Evolutionary conservation across 2,888 invertebrate genomes (phyloP).

Genomic region (Hedychridium roseum): DNA sequence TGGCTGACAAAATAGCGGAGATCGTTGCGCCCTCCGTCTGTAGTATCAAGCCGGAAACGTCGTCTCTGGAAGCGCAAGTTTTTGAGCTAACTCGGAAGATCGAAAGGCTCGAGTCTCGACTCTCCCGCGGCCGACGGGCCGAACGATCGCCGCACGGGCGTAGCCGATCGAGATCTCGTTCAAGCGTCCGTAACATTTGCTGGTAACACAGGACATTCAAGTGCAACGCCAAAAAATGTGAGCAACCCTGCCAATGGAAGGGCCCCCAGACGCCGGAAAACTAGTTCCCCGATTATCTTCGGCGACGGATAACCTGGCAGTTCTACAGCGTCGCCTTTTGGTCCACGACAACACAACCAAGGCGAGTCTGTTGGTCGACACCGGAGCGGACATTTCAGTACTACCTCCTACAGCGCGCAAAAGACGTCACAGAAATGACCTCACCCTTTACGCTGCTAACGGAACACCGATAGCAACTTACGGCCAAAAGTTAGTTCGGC

Average conservation of each 20-base stretch:
- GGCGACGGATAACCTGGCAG: background rate
- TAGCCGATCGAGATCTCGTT: no score
- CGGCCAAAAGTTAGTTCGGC: background rate
- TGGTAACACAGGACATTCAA: background rate
- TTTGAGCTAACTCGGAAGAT: background rate
- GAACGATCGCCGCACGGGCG: no score
- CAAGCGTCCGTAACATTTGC: background rate
- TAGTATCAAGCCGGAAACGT: constrained; percentile 6
- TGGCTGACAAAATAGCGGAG: constrained; percentile 3
- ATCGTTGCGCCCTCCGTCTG: no score
- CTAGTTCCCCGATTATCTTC: background rate
- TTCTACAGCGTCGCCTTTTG: background rate
- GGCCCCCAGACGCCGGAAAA: constrained; percentile 1
- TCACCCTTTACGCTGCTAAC: background rate
- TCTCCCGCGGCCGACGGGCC: constrained; percentile 1
- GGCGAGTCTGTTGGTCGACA: background rate
- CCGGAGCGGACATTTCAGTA: background rate
- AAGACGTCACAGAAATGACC: background rate
- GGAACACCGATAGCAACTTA: background rate
- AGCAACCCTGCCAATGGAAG: background rate
- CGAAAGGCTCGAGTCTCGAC: background rate
- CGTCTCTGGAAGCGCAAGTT: background rate
- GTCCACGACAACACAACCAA: background rate
- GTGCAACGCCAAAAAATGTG: constrained; percentile 1
- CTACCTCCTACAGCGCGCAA: background rate